A percentile compares a stretch with the other conserved stretches of the same genome.
phyloP scores from a whole-genome alignment of 1,140 invertebrate genomes.

The Lasioglossum albipes region DNA sequence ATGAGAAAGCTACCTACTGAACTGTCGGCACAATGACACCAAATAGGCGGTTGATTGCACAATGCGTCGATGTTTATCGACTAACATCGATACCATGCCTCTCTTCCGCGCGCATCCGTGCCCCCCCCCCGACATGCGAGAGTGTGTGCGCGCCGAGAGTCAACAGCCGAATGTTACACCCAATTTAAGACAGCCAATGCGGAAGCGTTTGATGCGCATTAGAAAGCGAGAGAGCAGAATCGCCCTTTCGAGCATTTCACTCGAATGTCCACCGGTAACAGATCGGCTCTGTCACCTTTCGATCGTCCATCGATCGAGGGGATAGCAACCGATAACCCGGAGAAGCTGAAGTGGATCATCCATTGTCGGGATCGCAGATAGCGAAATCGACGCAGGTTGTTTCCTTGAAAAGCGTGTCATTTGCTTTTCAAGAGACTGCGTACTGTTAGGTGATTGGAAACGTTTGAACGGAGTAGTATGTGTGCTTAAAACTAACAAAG shows the following conservation, averaged over 20 bases:
- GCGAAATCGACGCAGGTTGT: neutral
- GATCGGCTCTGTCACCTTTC: conserved; percentile 7
- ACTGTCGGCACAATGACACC: conserved; percentile 77
- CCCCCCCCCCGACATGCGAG: conserved; percentile 7
- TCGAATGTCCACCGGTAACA: conserved; percentile 37
- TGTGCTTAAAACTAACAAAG: no score
- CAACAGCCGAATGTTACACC: conserved; percentile 78
- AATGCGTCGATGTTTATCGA: conserved; percentile 78
- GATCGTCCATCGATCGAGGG: neutral
- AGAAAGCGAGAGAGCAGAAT: conserved; percentile 60
- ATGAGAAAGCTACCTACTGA: conserved; percentile 70
- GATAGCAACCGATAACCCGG: neutral
- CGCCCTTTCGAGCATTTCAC: conserved; percentile 62
- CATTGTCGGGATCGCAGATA: neutral
- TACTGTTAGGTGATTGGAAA: no score
- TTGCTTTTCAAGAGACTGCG: no score
- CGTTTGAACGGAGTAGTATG: no score
- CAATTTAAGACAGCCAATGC: conserved; percentile 76
- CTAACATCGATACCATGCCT: conserved; percentile 75
- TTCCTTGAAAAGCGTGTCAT: no score
- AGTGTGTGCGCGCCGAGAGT: conserved; percentile 64
- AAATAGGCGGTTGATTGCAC: conserved; percentile 79
- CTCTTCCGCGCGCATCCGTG: conserved; percentile 46
- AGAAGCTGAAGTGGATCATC: neutral
- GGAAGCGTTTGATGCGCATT: conserved; percentile 68